Conservation (phyloP, 2,113 vertebrate species). For the Plecotus auritus region DNA sequence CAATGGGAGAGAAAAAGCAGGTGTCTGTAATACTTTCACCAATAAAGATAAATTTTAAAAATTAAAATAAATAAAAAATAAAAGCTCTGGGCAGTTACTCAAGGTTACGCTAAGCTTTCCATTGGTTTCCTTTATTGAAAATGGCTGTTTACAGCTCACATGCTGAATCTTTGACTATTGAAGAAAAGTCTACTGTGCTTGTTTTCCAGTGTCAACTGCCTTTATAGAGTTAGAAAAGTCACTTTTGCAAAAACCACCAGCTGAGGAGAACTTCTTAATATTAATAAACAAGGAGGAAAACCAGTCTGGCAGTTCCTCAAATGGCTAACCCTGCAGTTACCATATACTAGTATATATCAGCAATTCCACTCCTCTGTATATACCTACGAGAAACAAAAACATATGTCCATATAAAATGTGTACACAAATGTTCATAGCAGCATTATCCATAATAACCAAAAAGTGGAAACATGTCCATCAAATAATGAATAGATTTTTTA, state of each 20-base stretch:
- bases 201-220: background rate
- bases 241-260: background rate
- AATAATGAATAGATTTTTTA: background rate
- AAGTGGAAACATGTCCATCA: background rate
- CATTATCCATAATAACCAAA: background rate
- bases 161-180: background rate
- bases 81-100: background rate
- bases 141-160: background rate
- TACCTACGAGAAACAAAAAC: background rate
- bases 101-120: background rate
- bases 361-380: background rate
- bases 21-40: too few species aligned
- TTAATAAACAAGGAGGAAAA: background rate
- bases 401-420: background rate
- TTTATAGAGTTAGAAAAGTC: background rate
- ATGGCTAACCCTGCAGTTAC: background rate
- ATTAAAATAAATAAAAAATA: too few species aligned
- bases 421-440: background rate
- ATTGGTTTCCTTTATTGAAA: background rate
- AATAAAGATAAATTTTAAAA: too few species aligned
- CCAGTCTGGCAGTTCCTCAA: background rate
- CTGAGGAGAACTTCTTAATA: background rate
- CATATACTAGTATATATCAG: background rate
- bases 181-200: background rate
- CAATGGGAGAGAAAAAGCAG: too few species aligned